Base-by-base conservation (phyloP, 1,140 invertebrate genomes). In the Lerema accius region DNA sequence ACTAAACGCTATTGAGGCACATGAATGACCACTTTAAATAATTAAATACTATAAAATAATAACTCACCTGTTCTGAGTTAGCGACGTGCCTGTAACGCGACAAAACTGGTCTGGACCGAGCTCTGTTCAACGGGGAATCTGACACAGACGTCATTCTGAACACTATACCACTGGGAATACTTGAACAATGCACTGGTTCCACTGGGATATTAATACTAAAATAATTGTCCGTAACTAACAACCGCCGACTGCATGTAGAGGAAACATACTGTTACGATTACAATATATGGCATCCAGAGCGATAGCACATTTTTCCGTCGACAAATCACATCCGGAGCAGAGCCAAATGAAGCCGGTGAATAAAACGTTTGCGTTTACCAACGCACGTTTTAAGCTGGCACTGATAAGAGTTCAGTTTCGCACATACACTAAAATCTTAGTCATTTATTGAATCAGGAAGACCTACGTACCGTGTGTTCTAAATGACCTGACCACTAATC, bases 291-390 rank as follows among this genome's bases (percentile, higher is more conserved):
- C 69, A 71, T 71, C 80, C 76, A 81, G 73, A 64, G 71, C 73
- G 82, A 90, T 88, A 82, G 73, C 78, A 83, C 84, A 87, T 87
- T 85, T 84, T 88, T 87, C 80, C 77, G 80, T 84, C 84, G 83
- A 85, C 86, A 86, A 89, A 87, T 89, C 87, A 88, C 80, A 90
- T 90, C 88, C 88, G 88, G 85, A 87, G 84, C 63, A 77, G 78
- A 76, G 70, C 50, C 71, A 62, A 69, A 69, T 71, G 71, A 69
- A 84, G 79, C 70, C 76, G 78, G 68, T 86, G 84, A 87, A 83
- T 87, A 84, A 86, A 84, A 71, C 71, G 78, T 78, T 79, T 79
- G 76, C 80, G 65, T 71, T 55, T 61, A 78, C 48, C 62, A 73
- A 65, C 70, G 67, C 63, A 72, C 62, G 63, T 72, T 77, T 77